Conservation (phyloP, 2,888 invertebrate species). For the Cremastinae sp. region DNA sequence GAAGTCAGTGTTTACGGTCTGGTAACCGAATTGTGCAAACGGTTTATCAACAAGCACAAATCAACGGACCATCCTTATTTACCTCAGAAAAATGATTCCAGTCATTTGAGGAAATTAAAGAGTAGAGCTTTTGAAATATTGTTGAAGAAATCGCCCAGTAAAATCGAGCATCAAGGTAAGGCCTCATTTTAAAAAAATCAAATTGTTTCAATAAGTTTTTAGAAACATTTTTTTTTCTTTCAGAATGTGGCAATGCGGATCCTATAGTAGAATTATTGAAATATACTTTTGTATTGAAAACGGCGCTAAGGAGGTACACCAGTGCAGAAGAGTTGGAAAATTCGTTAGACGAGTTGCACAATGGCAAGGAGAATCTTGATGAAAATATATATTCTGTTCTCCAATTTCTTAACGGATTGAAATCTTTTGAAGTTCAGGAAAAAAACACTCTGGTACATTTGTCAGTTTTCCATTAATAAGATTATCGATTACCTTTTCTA, state of each 20-base stretch:
- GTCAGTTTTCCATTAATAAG: not conserved
- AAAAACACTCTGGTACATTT: slow-evolving; percentile 67
- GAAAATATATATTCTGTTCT: slow-evolving; percentile 65
- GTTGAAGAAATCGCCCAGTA: slow-evolving; percentile 69
- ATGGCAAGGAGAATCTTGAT: slow-evolving; percentile 56
- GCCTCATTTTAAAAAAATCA: slow-evolving; percentile 1
- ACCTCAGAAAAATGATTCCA: slow-evolving; percentile 61
- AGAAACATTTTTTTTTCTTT: not conserved
- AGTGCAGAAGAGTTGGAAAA: slow-evolving; percentile 70
- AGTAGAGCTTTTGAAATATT: slow-evolving; percentile 75
- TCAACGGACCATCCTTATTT: slow-evolving; percentile 57
- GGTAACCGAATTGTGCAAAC: slow-evolving; percentile 71
- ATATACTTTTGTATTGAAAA: slow-evolving; percentile 70
- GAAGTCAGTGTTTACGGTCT: slow-evolving; percentile 71
- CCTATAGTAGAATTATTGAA: slow-evolving; percentile 75
- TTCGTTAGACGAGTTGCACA: slow-evolving; percentile 65
- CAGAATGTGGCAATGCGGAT: slow-evolving; percentile 64
- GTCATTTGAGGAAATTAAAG: slow-evolving; percentile 68
- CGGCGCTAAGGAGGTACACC: slow-evolving; percentile 62
- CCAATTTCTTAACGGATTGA: slow-evolving; percentile 71
- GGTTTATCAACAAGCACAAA: slow-evolving; percentile 64
- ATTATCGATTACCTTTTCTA: not conserved
- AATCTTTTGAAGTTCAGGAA: slow-evolving; percentile 63
- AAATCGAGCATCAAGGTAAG: slow-evolving; percentile 55
- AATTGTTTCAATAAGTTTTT: slow-evolving; percentile 21